phyloP scores from a whole-genome alignment of 1,140 invertebrate genomes.

The Ptiloglossa arizonensis region DNA sequence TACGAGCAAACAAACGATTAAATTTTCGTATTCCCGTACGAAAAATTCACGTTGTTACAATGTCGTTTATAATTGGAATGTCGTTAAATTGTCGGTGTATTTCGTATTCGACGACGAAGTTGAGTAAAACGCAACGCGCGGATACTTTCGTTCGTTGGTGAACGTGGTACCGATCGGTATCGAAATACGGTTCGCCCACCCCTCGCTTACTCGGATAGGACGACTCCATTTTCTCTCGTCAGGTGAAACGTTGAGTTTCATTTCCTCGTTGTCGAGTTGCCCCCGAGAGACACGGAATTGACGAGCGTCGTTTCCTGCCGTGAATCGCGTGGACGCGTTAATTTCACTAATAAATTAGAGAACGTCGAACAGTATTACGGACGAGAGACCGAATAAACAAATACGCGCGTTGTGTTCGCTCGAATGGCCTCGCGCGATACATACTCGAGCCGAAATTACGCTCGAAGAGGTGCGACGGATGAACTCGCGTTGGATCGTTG shows the following conservation, averaged over 20 bases:
- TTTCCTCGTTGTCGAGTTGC: not conserved
- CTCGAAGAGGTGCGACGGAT: not conserved
- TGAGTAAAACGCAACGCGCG: too few relatives aligned
- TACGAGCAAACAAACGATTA: too few relatives aligned
- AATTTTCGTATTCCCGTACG: too few relatives aligned
- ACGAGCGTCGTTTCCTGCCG: not conserved
- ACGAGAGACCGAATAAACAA: not conserved
- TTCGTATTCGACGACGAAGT: too few relatives aligned
- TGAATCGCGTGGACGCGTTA: not conserved
- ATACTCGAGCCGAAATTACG: not conserved
- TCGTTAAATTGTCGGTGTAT: too few relatives aligned
- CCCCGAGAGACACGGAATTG: too few relatives aligned
- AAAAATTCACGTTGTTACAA: too few relatives aligned
- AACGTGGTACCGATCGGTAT: too few relatives aligned
- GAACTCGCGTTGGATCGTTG: not conserved
- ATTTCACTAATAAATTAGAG: constrained; percentile 1
- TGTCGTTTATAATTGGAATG: too few relatives aligned
- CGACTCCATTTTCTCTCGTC: not conserved
- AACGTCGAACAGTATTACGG: not conserved
- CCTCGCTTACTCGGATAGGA: too few relatives aligned
- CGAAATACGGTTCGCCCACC: too few relatives aligned
- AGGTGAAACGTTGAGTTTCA: not conserved
- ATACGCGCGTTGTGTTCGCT: not conserved
- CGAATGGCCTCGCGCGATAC: not conserved
- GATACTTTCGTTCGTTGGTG: too few relatives aligned